These are phyloP conservation scores for Menidia menidia DNA, from an alignment of 2,797 vertebrate genomes.

Conservation along the genomic window DNA sequence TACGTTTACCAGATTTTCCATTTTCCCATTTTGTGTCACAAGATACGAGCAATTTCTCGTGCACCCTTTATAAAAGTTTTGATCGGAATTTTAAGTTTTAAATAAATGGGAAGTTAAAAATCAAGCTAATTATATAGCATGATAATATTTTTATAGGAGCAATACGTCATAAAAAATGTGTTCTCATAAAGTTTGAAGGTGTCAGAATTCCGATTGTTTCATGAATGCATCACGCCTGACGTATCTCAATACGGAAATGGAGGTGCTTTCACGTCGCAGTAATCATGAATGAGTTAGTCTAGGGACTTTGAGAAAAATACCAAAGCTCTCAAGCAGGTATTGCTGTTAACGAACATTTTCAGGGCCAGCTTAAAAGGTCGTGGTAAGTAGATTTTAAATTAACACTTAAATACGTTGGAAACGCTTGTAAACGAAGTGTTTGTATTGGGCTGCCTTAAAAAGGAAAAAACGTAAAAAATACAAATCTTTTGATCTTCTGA, in stretches of 20 bases:
- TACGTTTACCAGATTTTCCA: not conserved
- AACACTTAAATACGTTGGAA: not conserved
- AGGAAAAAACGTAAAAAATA: not conserved
- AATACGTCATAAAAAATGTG: too few species aligned
- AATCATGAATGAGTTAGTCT: not conserved
- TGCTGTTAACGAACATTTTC: not conserved
- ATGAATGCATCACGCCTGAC: slow-evolving; percentile 25
- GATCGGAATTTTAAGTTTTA: too few species aligned
- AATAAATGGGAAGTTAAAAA: too few species aligned
- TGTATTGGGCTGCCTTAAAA: not conserved
- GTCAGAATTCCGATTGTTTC: slow-evolving; percentile 7
- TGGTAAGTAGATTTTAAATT: slow-evolving; percentile 17
- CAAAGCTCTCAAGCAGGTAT: slow-evolving; percentile 37
- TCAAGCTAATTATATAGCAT: not conserved
- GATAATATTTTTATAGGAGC: not conserved
- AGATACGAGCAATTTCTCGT: too few species aligned
- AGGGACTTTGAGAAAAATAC: not conserved
- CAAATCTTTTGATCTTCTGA: not conserved
- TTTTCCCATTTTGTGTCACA: not conserved
- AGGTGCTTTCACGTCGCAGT: not conserved
- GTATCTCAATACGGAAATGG: slow-evolving; percentile 49
- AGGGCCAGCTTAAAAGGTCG: not conserved
- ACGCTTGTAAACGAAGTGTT: not conserved
- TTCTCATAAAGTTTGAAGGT: not conserved
- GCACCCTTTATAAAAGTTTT: too few species aligned